These are phyloP conservation scores for Charina bottae DNA, from an alignment of 2,113 vertebrate genomes.

Conservation along the genomic window DNA sequence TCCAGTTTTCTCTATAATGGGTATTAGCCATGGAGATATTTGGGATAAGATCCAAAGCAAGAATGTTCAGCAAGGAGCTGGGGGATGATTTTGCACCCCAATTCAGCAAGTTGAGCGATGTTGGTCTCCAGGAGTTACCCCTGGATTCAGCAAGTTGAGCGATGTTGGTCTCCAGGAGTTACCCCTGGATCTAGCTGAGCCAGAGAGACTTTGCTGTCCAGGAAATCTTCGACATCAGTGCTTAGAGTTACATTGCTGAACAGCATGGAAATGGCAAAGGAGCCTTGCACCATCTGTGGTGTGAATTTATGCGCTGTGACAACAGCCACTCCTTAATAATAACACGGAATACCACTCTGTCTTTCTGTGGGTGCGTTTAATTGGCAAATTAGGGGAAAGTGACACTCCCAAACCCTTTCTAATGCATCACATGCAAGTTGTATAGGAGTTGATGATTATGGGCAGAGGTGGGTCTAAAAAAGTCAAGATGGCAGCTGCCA, in stretches of 20 bases:
- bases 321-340: slow-evolving; percentile 15
- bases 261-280: neutral
- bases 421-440: neutral
- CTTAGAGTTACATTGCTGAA: neutral
- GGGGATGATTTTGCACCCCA: too few species aligned
- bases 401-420: neutral
- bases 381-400: slow-evolving; percentile 8
- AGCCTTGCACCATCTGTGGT: neutral
- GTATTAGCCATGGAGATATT: slow-evolving; percentile 26
- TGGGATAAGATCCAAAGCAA: too few species aligned
- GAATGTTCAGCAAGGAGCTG: too few species aligned
- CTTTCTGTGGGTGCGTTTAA: neutral
- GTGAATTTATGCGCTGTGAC: slow-evolving; percentile 29
- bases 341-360: neutral
- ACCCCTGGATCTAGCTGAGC: too few species aligned
- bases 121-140: too few species aligned
- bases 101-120: neutral
- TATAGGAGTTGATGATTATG: neutral
- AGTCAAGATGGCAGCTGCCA: neutral
- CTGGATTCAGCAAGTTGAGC: neutral
- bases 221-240: neutral
- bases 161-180: too few species aligned
- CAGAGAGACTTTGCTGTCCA: neutral
- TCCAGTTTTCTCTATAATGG: slow-evolving; percentile 46
- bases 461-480: neutral